Conservation (phyloP, 1,140 invertebrate genomes). For the Ceratitis capitata region DNA sequence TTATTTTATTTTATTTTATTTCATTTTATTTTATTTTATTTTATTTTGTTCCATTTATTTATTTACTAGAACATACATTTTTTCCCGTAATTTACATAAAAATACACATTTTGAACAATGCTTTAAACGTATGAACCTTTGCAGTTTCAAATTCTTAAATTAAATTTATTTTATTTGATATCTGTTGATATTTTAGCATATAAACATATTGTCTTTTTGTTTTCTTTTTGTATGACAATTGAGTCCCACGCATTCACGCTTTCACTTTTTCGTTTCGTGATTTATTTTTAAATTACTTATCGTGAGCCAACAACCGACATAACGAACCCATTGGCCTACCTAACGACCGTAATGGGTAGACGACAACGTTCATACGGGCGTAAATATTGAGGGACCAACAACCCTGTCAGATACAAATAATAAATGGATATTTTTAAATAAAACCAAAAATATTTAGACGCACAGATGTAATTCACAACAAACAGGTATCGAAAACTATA, state of each 20-base stretch:
- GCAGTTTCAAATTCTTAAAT: not conserved
- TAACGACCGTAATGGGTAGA: not conserved
- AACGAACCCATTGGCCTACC: constrained; percentile 11
- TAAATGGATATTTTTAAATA: constrained; percentile 5
- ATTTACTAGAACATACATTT: not conserved
- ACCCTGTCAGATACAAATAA: constrained; percentile 1
- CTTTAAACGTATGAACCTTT: not conserved
- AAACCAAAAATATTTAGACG: too few relatives aligned
- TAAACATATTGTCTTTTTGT: not conserved
- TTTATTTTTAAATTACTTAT: constrained; percentile 4
- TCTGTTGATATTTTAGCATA: not conserved
- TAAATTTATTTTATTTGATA: not conserved
- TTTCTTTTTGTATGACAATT: not conserved
- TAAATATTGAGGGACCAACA: not conserved
- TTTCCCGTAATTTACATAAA: not conserved
- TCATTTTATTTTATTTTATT: not conserved
- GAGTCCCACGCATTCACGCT: constrained; percentile 7
- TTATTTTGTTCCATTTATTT: not conserved
- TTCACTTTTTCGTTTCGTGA: constrained; percentile 8
- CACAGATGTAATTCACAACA: not conserved
- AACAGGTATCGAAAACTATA: rapidly evolving
- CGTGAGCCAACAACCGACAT: not conserved
- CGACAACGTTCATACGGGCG: not conserved
- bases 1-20: not conserved
- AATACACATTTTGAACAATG: not conserved